Evolutionary conservation across 2,113 vertebrate species (phyloP).

Genomic region (Calonectris borealis): DNA sequence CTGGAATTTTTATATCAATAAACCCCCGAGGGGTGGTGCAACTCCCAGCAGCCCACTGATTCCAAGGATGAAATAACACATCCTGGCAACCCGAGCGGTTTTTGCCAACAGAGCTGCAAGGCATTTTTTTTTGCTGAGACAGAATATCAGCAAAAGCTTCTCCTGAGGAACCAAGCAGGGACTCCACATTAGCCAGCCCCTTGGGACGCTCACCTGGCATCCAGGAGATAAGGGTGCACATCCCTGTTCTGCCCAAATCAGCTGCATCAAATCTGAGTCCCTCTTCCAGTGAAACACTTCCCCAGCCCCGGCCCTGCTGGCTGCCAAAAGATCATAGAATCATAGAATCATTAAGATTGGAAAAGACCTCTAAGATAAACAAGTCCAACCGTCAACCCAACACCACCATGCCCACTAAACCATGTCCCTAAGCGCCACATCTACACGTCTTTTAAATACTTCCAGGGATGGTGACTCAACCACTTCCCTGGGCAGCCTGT

Average conservation of each 20-base stretch:
- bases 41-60: not conserved
- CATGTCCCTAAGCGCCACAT: too few relatives aligned
- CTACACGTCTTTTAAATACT: too few relatives aligned
- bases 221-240: fast-evolving
- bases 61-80: slow-evolving; percentile 48
- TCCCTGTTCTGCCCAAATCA: not conserved
- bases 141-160: not conserved
- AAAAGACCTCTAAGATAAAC: too few relatives aligned
- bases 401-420: too few relatives aligned
- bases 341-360: too few relatives aligned
- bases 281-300: not conserved
- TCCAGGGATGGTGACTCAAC: too few relatives aligned
- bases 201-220: not conserved
- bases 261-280: not conserved
- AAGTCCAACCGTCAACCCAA: too few relatives aligned
- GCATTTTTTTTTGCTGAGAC: not conserved
- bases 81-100: not conserved
- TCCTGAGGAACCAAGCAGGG: not conserved
- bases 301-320: not conserved
- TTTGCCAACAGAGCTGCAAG: not conserved
- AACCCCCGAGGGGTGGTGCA: slow-evolving; percentile 14
- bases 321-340: not conserved
- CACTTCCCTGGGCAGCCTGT: too few relatives aligned
- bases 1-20: slow-evolving; percentile 57
- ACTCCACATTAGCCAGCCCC: fast-evolving